Evolutionary conservation across 2,888 invertebrate species (phyloP).

Genomic region (Troilus luridus): DNA sequence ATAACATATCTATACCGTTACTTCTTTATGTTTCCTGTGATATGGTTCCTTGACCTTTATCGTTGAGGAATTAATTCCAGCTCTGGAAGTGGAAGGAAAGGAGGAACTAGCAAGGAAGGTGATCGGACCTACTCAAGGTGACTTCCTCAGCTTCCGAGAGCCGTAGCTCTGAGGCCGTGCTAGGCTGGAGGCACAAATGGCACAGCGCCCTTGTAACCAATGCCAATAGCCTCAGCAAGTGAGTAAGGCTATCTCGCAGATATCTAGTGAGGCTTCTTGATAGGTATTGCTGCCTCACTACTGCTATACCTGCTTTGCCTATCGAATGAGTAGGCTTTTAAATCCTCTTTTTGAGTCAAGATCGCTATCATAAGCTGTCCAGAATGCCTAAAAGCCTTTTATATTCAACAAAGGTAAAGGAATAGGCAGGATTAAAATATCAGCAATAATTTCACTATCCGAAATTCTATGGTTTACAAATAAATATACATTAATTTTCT

Average conservation of each 20-base stretch:
- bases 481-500: no score
- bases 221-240: conserved; percentile 4
- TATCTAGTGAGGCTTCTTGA: not conserved
- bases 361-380: not conserved
- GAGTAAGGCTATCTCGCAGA: no score
- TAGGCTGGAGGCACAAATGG: conserved; percentile 1
- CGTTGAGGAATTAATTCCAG: not conserved
- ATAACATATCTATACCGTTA: not conserved
- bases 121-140: not conserved
- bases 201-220: conserved; percentile 1
- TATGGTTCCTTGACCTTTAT: not conserved
- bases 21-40: not conserved
- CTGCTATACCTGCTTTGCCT: not conserved
- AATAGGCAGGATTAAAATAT: no score
- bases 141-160: conserved; percentile 17
- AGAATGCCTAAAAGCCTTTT: not conserved
- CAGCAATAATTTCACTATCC: no score
- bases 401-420: no score
- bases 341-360: not conserved
- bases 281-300: not conserved
- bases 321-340: not conserved
- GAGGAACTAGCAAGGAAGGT: not conserved
- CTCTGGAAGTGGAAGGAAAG: not conserved
- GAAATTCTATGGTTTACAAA: no score
- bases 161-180: not conserved